Evolutionary conservation across 2,888 invertebrate genomes (phyloP).

Genomic region (Perdita meconis): DNA sequence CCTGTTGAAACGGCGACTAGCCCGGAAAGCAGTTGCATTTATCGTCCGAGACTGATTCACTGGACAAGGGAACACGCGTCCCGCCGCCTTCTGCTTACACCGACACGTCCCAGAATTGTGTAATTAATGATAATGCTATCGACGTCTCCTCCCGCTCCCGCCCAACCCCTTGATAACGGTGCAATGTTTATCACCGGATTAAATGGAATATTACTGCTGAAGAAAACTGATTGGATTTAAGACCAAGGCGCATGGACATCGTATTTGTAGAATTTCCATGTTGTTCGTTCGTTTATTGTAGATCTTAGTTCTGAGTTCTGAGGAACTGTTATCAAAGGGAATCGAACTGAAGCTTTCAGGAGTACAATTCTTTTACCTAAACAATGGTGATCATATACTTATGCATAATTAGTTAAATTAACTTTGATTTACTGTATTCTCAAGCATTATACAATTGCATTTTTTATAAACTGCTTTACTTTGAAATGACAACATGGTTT

Average conservation of each 20-base stretch:
- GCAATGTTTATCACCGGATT: slow-evolving; percentile 62
- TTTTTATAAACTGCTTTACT: too few relatives aligned
- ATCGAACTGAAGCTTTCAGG: too few relatives aligned
- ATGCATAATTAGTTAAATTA: too few relatives aligned
- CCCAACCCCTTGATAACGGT: slow-evolving; percentile 40
- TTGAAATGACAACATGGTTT: too few relatives aligned
- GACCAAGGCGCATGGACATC: neutral
- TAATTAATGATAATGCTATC: slow-evolving; percentile 66
- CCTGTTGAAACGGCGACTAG: slow-evolving; percentile 56
- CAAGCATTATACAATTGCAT: too few relatives aligned
- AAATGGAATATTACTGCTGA: slow-evolving; percentile 68
- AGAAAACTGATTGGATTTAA: slow-evolving; percentile 41
- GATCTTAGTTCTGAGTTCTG: too few relatives aligned
- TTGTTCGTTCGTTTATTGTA: too few relatives aligned
- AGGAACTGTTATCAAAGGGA: too few relatives aligned
- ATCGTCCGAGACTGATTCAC: slow-evolving; percentile 29
- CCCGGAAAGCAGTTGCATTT: slow-evolving; percentile 33
- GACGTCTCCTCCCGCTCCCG: neutral
- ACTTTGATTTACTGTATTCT: too few relatives aligned
- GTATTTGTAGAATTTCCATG: neutral
- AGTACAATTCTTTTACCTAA: too few relatives aligned
- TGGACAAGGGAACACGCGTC: slow-evolving; percentile 36
- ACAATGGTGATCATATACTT: too few relatives aligned
- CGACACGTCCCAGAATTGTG: slow-evolving; percentile 45
- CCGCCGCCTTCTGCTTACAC: slow-evolving; percentile 37